A percentile compares a stretch with the other conserved stretches of the same genome.
These are phyloP conservation scores for Falco biarmicus DNA, from an alignment of 2,797 vertebrate genomes.

Conservation along the genomic window DNA sequence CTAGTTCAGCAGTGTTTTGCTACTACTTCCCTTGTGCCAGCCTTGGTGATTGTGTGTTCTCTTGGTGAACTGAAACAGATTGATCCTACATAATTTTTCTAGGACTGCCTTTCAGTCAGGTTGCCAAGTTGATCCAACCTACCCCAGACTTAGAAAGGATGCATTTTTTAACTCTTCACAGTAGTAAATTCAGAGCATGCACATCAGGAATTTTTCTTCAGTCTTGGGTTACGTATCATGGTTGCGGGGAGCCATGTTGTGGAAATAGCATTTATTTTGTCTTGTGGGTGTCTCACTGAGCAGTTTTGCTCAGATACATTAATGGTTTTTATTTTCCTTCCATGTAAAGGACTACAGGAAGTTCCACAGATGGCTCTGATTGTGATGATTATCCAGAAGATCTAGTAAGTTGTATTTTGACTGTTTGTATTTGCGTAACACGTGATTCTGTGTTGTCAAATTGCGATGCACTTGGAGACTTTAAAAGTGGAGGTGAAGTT, in stretches of 20 bases:
- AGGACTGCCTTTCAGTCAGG: background rate
- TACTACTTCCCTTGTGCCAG: background rate
- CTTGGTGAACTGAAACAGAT: background rate
- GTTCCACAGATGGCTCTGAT: constrained; percentile 79
- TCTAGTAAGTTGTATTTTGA: constrained; percentile 77
- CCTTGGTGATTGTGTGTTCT: background rate
- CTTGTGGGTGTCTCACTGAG: background rate
- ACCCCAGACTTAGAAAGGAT: background rate
- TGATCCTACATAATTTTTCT: background rate
- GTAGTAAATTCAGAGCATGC: background rate
- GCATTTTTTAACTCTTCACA: background rate
- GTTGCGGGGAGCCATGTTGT: background rate
- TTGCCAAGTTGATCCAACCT: background rate
- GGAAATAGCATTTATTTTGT: background rate
- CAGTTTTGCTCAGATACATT: background rate
- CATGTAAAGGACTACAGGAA: constrained; percentile 76
- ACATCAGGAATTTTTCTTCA: background rate
- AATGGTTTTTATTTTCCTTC: background rate
- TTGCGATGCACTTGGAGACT: background rate
- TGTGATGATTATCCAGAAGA: constrained; percentile 80
- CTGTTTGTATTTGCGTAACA: background rate
- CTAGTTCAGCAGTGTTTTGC: background rate
- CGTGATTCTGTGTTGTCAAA: background rate
- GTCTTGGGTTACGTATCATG: background rate
- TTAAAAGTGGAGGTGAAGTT: background rate